phyloP scores from a whole-genome alignment of 2,113 vertebrate species.

The Thymallus thymallus region DNA sequence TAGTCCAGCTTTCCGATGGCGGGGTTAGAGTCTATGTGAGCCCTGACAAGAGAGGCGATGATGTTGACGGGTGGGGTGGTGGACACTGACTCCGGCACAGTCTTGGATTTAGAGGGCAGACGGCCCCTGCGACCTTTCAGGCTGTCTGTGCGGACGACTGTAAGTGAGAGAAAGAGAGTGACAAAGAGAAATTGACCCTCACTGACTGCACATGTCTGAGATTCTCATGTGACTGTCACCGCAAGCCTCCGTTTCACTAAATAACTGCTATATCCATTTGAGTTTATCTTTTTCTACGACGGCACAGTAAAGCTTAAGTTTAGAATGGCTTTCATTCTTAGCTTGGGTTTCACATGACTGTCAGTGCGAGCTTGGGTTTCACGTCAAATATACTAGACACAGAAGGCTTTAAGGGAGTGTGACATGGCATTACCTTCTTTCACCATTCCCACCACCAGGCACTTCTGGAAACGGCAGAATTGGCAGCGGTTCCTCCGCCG shows the following conservation, averaged over 20 bases:
- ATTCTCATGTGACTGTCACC: constrained; percentile 10
- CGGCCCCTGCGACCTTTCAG: constrained; percentile 90
- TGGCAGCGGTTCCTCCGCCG: constrained; percentile 92
- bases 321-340: constrained; percentile 31
- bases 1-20: constrained; percentile 84
- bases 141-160: constrained; percentile 92
- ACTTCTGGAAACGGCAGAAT: constrained; percentile 97
- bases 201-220: constrained; percentile 9
- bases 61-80: constrained; percentile 76
- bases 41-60: constrained; percentile 85
- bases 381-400: neutral
- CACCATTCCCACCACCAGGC: constrained; percentile 93
- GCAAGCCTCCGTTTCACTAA: neutral
- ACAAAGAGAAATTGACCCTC: neutral
- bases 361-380: constrained; percentile 27
- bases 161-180: neutral
- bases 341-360: constrained; percentile 46
- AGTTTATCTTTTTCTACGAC: constrained; percentile 41
- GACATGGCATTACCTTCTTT: constrained; percentile 84
- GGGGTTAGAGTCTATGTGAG: constrained; percentile 86
- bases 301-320: constrained; percentile 36
- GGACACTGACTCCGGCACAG: constrained; percentile 63
- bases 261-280: constrained; percentile 34
- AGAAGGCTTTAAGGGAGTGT: neutral
- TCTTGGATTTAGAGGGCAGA: constrained; percentile 89